Evolutionary conservation across 2,113 vertebrate genomes (phyloP).

Genomic region (Leptosomus discolor): DNA sequence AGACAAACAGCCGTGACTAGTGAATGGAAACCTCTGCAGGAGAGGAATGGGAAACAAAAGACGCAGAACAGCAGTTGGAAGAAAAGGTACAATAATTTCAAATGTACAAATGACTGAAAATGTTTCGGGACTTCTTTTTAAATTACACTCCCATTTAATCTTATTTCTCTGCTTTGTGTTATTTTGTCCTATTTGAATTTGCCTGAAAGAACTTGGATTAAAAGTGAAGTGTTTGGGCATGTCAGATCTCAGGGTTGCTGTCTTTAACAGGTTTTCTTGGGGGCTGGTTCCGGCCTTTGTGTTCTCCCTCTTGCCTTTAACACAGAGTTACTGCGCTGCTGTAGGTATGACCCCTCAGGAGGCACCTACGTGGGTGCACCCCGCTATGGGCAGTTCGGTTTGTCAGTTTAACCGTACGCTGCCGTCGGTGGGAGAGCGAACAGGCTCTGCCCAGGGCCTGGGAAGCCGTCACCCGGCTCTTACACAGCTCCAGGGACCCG

Average conservation of each 20-base stretch:
- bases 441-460: neutral
- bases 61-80: neutral
- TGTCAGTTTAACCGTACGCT: rapidly evolving
- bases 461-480: neutral
- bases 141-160: neutral
- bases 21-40: neutral
- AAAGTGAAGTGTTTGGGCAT: neutral
- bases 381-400: neutral
- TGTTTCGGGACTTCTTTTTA: neutral
- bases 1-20: neutral
- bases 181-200: neutral
- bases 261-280: neutral
- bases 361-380: neutral
- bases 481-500: too few relatives aligned
- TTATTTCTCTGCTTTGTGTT: neutral
- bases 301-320: neutral
- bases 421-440: neutral
- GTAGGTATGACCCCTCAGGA: neutral
- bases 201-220: neutral
- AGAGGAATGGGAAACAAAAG: neutral
- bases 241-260: neutral
- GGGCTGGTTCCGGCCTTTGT: neutral
- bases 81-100: conserved; percentile 5
- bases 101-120: neutral
- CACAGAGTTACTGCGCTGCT: neutral